phyloP scores from a whole-genome alignment of 2,888 invertebrate species.

The Ophion slaviceki region DNA sequence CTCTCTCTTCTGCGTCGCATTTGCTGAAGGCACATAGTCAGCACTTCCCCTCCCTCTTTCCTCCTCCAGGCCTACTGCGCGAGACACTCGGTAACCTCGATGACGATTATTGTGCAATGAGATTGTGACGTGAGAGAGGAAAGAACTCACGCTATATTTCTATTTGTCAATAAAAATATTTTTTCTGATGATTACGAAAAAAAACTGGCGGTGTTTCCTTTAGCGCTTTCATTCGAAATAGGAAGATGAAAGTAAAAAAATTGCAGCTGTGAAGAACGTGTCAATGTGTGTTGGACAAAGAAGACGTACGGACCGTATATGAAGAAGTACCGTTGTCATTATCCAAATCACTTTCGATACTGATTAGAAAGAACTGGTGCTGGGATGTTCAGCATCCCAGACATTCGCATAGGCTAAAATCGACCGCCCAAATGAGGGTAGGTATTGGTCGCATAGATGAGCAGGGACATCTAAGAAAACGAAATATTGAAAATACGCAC shows the following conservation, averaged over 20 bases:
- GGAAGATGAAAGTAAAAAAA: neutral
- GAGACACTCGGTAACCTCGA: conserved; percentile 64
- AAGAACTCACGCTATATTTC: conserved; percentile 52
- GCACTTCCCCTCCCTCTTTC: conserved; percentile 40
- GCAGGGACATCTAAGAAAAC: neutral
- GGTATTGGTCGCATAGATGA: too few species aligned
- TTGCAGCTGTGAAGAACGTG: neutral
- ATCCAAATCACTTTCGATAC: neutral
- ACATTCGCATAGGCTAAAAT: neutral
- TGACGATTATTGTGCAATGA: conserved; percentile 65
- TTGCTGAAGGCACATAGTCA: conserved; percentile 56
- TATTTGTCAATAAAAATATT: conserved; percentile 54
- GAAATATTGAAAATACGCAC: neutral
- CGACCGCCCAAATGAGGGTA: too few species aligned
- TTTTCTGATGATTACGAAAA: neutral
- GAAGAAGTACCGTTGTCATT: neutral
- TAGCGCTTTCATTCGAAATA: neutral
- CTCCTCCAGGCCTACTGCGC: conserved; percentile 28
- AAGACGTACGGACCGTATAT: neutral
- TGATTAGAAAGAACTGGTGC: neutral
- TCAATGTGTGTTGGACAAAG: neutral
- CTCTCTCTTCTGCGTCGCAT: conserved; percentile 56
- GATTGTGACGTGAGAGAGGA: conserved; percentile 54
- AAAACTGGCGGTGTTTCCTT: neutral
- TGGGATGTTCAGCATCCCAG: neutral